Conservation (phyloP, 2,888 invertebrate species). For the Spodoptera littoralis region DNA sequence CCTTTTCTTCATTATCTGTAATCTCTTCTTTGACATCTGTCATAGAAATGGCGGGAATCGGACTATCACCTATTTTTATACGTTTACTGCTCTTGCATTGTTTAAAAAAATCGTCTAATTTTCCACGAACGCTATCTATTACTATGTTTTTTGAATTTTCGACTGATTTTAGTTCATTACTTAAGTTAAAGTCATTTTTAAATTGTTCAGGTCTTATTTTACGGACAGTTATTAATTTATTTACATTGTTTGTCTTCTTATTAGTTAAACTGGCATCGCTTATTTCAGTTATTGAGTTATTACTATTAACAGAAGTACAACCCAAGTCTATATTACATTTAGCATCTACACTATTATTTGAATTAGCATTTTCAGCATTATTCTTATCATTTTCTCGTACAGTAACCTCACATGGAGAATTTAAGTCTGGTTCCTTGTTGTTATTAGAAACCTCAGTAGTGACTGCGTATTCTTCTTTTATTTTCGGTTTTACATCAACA, state of each 20-base stretch:
- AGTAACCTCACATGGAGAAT: conserved; percentile 56
- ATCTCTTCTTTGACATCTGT: conserved; percentile 35
- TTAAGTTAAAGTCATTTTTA: neutral
- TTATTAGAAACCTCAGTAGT: conserved; percentile 16
- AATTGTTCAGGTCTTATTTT: conserved; percentile 55
- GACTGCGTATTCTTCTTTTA: conserved; percentile 20
- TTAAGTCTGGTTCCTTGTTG: conserved; percentile 59
- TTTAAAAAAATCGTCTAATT: conserved; percentile 61
- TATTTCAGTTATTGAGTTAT: no score
- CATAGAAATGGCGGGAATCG: conserved; percentile 17
- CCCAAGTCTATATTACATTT: conserved; percentile 8
- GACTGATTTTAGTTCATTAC: conserved; percentile 1
- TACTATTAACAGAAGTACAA: neutral
- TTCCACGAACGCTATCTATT: conserved; percentile 26
- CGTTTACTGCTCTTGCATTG: conserved; percentile 59
- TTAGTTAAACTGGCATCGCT: conserved; percentile 10
- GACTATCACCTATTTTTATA: conserved; percentile 24
- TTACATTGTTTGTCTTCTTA: conserved; percentile 40
- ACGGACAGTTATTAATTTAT: conserved; percentile 62
- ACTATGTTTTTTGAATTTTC: conserved; percentile 27
- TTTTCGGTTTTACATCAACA: conserved; percentile 29
- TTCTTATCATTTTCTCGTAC: conserved; percentile 5
- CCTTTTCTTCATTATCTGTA: conserved; percentile 32
- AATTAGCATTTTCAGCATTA: conserved; percentile 18
- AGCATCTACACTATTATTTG: conserved; percentile 10